A percentile compares a stretch with the other conserved stretches of the same genome.
Conservation (phyloP, 1,140 invertebrate species). For the Drosophila grimshawi region DNA sequence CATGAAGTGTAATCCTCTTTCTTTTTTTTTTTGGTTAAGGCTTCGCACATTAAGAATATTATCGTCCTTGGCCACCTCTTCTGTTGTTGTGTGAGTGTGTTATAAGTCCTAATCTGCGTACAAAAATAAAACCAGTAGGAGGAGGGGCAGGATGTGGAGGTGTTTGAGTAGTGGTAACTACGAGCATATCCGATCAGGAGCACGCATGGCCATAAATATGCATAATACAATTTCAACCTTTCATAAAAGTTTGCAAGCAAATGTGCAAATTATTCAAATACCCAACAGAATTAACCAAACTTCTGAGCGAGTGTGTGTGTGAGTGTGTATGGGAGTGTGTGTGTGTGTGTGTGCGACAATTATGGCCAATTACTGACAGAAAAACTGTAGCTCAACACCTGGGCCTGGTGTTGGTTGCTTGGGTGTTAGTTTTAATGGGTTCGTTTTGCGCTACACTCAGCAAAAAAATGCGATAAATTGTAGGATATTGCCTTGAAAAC, state of each 20-base stretch:
- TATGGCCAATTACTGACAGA: conserved; percentile 64
- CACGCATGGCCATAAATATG: conserved; percentile 68
- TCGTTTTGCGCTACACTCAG: conserved; percentile 38
- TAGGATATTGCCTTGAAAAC: too few species aligned
- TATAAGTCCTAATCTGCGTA: conserved; percentile 15
- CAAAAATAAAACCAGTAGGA: not conserved
- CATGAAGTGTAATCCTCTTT: conserved; percentile 13
- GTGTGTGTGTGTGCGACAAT: conserved; percentile 44
- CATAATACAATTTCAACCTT: conserved; percentile 73
- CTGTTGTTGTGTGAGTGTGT: not conserved
- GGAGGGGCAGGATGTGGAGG: not conserved
- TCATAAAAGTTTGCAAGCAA: conserved; percentile 80
- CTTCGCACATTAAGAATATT: not conserved
- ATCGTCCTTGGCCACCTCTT: conserved; percentile 7
- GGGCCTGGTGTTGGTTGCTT: conserved; percentile 11
- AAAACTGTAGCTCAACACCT: conserved; percentile 49
- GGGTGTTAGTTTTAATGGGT: conserved; percentile 56
- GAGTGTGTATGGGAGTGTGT: conserved; percentile 1
- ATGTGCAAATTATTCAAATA: conserved; percentile 80
- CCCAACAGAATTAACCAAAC: conserved; percentile 67
- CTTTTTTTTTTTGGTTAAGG: not conserved
- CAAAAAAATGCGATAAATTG: too few species aligned
- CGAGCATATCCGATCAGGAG: conserved; percentile 33
- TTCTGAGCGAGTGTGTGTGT: conserved; percentile 16
- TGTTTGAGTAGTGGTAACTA: not conserved